A percentile compares a stretch with the other conserved stretches of the same genome.
These are phyloP conservation scores for Pteronotus mesoamericanus DNA, from an alignment of 2,797 vertebrate genomes.

Conservation along the genomic window DNA sequence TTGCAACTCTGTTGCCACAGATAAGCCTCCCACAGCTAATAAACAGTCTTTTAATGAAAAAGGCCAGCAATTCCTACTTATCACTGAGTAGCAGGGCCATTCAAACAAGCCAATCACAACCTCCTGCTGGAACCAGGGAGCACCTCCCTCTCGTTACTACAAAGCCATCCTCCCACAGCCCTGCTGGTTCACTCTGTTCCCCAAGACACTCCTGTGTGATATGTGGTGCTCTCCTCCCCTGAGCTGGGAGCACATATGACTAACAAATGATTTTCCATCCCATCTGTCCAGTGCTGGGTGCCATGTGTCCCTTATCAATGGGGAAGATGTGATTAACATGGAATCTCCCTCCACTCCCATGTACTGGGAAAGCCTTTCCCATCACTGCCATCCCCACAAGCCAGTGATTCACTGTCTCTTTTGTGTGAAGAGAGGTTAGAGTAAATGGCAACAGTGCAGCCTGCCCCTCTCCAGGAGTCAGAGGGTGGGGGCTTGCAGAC, in stretches of 20 bases:
- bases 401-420: background rate
- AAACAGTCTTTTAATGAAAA: background rate
- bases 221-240: background rate
- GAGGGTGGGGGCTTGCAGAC: no score
- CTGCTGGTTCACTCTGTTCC: background rate
- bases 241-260: background rate
- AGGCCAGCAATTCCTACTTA: background rate
- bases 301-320: background rate
- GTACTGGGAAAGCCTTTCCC: background rate
- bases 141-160: background rate
- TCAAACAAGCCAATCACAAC: background rate
- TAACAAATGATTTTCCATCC: background rate
- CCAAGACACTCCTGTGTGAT: accelerated
- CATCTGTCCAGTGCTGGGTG: no score
- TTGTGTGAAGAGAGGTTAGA: background rate
- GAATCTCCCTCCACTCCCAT: background rate
- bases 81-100: background rate
- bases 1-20: background rate
- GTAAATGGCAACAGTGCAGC: background rate
- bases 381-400: no score
- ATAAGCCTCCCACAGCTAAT: background rate
- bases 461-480: background rate
- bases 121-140: background rate
- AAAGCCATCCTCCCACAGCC: background rate
- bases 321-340: background rate